phyloP scores from a whole-genome alignment of 2,797 vertebrate genomes.

The Aphelocoma californica region DNA sequence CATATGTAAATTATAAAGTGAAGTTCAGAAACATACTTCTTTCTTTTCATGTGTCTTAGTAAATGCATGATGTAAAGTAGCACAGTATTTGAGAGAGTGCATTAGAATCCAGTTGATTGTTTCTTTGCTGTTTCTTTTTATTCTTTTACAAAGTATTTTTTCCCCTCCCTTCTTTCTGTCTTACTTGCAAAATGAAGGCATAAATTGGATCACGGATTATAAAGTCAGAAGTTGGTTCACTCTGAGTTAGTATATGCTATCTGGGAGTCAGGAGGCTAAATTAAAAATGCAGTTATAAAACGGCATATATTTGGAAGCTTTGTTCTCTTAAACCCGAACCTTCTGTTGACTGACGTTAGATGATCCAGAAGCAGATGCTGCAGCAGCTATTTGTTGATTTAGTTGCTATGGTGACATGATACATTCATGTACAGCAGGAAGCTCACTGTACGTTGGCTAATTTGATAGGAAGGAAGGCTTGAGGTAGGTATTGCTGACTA shows the following conservation, averaged over 20 bases:
- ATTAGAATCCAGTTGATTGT: background rate
- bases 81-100: background rate
- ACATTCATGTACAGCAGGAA: constrained; percentile 73
- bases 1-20: background rate
- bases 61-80: background rate
- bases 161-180: background rate
- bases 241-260: background rate
- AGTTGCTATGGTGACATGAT: constrained; percentile 90
- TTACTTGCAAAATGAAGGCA: background rate
- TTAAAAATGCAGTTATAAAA: constrained; percentile 60
- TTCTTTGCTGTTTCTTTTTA: background rate
- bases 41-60: background rate
- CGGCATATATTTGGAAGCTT: constrained; percentile 62
- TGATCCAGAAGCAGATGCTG: constrained; percentile 80
- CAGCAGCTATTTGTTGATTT: constrained; percentile 90
- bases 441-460: constrained; percentile 72
- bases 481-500: constrained; percentile 73
- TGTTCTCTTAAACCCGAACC: constrained; percentile 67
- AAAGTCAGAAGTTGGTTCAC: constrained; percentile 1
- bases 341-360: constrained; percentile 78
- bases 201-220: background rate
- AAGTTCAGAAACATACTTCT: background rate
- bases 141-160: background rate
- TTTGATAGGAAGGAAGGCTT: constrained; percentile 75
- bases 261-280: constrained; percentile 33